Base-by-base conservation (phyloP, 2,888 invertebrate genomes). In the Conchocele bisecta region DNA sequence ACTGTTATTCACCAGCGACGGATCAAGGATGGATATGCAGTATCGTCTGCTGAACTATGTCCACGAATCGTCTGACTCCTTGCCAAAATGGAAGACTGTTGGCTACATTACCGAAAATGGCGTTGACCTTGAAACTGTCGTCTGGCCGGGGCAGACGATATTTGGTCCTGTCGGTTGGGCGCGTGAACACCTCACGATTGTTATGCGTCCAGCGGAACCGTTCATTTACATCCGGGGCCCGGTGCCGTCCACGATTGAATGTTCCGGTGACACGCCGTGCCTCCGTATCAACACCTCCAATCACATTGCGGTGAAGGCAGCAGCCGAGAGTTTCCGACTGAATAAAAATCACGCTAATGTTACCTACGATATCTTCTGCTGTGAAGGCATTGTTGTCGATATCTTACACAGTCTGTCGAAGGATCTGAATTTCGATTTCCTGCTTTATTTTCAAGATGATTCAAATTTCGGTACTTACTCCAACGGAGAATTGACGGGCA, bases 151-250 rank as follows among this genome's bases (percentile, higher is more conserved):
- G 0, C 95, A 96, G 15, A 94, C 95, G 1, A 79, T 89, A 79
- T 94, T 96, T 59, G 95, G 96, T 24, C 96, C 92, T 1, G 89
- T 91, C 1, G 84, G 88, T 0, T 86, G 82, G 93, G 94, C 81
- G 93, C 95, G 87, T 20, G 89, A 89, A 56, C 87, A 89, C 5
- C 96, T 96, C 91, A 94, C 96, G 28, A 95, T 97, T 56, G 97
- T 96, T 17, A 97, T 97, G 22, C 96, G 96, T n/a, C 92, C 96
- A 46, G 95, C 96, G 13, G 96, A 97, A 26, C 97, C 97, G 9
- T 97, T 97, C 91, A 95, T 97, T 2, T 97, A 97, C 95, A 95
- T 95, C 89, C 90, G 91, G 5, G 95, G 95, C 88, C 93, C 96
- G 31, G 95, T 96, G 82, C 86, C 87, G 35, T 89, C 90, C 76